Evolutionary conservation across 2,113 vertebrate genomes (phyloP), one percentile per base, ranked within the genome.

Genomic region (Scalopus aquaticus): DNA sequence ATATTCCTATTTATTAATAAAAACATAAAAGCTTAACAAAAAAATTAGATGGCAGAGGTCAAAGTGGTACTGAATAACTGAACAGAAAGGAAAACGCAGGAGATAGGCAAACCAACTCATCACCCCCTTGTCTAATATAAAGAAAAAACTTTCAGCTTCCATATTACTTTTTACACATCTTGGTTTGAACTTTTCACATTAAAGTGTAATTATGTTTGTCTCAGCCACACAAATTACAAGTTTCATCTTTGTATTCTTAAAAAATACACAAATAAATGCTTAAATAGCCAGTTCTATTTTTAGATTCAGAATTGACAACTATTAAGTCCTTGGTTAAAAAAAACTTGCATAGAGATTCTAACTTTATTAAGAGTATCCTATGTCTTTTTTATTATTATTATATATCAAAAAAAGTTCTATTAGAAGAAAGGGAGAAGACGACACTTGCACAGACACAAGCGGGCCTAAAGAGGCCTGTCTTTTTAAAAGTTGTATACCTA

Each of bases 401-500:
- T 22, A 56, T 22, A 2, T 56, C 54, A 19, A 22, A 56, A 7
- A 56, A 56, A 5, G 19, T 56, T 56, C 5, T 6, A 22, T 22
- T 56, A 6, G 54, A 56, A 22, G 49, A 46, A 46, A 46, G 46
- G 49, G 13, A 5, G 20, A 56, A 56, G 54, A 56, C 2, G 20
- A 56, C 54, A 22, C 54, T 56, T 56, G 19, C 54, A 54, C 51
- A 8, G 20, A 56, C 54, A 56, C 54, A 56, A 56, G 19, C 20
- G 2, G 30, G 62, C 54, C 22, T 20, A 83, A 96, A 86, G 28
- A 85, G 77, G 19, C 28, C 4, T 70, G 6, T 54, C 15, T 64
- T 74, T 93, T 69, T 26, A 84, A 80, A 95, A 93, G n/a, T 87
- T 73, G 90, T 79, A 51, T 83, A 94, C 17, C 78, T 76, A 42